Evolutionary conservation across 2,113 vertebrate species (phyloP).

Genomic region (Rhinolophus sinicus): DNA sequence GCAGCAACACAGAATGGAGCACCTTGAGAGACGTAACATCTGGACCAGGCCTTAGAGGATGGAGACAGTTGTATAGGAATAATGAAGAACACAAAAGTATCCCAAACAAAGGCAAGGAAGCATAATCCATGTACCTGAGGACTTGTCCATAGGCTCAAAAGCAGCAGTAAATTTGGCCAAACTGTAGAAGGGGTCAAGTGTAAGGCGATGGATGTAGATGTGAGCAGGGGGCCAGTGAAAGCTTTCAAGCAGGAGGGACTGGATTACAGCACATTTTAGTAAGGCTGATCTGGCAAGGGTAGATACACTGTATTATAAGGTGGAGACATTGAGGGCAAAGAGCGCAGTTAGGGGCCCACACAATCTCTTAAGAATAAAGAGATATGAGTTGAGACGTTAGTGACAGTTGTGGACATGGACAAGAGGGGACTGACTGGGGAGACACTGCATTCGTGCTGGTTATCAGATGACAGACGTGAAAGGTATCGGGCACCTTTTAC

Average conservation of each 20-base stretch:
- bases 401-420: neutral
- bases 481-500: neutral
- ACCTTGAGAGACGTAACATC: neutral
- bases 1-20: neutral
- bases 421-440: neutral
- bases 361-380: neutral
- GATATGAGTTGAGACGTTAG: neutral
- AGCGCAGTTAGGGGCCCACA: neutral
- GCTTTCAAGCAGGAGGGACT: neutral
- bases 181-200: neutral
- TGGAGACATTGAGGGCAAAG: neutral
- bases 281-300: neutral
- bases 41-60: neutral
- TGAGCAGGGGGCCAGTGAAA: neutral
- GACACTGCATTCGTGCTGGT: neutral
- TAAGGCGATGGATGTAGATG: neutral
- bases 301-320: neutral
- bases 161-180: neutral
- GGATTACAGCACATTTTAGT: neutral
- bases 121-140: neutral
- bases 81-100: neutral
- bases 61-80: neutral
- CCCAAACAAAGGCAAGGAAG: neutral
- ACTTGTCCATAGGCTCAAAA: neutral
- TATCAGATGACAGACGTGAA: neutral